Evolutionary conservation across 1,140 invertebrate genomes (phyloP).

Genomic region (Cydia amplana): DNA sequence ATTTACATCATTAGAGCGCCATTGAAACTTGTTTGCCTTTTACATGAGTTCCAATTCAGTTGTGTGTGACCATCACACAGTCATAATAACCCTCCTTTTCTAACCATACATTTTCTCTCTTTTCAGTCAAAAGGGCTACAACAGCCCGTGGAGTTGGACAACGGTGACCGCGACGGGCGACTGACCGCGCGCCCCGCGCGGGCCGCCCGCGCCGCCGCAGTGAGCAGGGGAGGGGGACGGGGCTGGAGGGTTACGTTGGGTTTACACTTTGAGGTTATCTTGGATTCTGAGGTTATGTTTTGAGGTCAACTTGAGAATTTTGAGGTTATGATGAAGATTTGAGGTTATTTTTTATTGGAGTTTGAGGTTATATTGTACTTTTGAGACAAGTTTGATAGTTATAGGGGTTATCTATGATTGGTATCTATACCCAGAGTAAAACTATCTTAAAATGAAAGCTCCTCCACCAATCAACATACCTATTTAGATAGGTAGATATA

Average conservation of each 20-base stretch:
- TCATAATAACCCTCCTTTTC: neutral
- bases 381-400: no score
- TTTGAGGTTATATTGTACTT: neutral
- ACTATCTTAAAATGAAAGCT: no score
- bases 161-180: slow-evolving; percentile 77
- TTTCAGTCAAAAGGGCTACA: slow-evolving; percentile 77
- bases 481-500: no score
- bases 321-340: neutral
- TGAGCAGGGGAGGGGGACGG: slow-evolving; percentile 45
- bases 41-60: no score
- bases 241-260: slow-evolving; percentile 12
- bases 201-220: slow-evolving; percentile 68
- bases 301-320: neutral
- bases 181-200: slow-evolving; percentile 77
- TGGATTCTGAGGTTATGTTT: neutral
- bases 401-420: no score
- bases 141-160: slow-evolving; percentile 77
- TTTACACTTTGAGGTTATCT: slow-evolving; percentile 25
- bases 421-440: no score
- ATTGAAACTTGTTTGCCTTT: neutral
- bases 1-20: neutral
- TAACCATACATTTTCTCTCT: slow-evolving; percentile 44
- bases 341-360: neutral
- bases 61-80: no score
- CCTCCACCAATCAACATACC: no score